Evolutionary conservation across 2,113 vertebrate genomes (phyloP).

Genomic region (Tiliqua scincoides): DNA sequence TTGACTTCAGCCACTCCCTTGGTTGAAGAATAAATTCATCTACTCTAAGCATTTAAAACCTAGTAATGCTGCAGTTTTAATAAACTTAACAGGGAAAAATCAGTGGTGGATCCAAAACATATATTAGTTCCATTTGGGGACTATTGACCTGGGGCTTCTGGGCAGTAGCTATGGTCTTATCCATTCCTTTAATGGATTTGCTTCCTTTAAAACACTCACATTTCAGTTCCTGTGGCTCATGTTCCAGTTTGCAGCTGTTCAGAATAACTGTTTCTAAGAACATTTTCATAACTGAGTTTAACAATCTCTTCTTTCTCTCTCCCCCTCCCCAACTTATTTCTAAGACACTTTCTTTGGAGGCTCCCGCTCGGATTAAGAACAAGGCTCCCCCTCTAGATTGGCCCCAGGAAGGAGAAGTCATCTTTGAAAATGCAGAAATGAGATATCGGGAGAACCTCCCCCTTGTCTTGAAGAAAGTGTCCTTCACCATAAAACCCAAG

Average conservation of each 20-base stretch:
- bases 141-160: neutral
- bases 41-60: neutral
- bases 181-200: neutral
- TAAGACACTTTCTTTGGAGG: slow-evolving; percentile 91
- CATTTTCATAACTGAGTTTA: neutral
- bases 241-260: neutral
- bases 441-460: slow-evolving; percentile 91
- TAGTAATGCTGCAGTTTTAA: neutral
- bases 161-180: neutral
- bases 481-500: slow-evolving; percentile 89
- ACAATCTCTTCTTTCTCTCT: neutral
- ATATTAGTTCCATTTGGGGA: neutral
- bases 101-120: neutral
- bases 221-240: neutral
- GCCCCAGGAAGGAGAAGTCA: slow-evolving; percentile 91
- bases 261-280: neutral
- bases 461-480: slow-evolving; percentile 90
- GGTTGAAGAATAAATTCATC: no score
- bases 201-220: neutral
- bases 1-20: neutral
- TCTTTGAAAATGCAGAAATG: slow-evolving; percentile 90
- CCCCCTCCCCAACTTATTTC: slow-evolving; percentile 39
- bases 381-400: slow-evolving; percentile 85
- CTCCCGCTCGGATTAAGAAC: slow-evolving; percentile 89
- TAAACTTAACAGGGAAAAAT: neutral